Conservation (phyloP, 2,888 invertebrate species). For the Diplazon laetatorius region DNA sequence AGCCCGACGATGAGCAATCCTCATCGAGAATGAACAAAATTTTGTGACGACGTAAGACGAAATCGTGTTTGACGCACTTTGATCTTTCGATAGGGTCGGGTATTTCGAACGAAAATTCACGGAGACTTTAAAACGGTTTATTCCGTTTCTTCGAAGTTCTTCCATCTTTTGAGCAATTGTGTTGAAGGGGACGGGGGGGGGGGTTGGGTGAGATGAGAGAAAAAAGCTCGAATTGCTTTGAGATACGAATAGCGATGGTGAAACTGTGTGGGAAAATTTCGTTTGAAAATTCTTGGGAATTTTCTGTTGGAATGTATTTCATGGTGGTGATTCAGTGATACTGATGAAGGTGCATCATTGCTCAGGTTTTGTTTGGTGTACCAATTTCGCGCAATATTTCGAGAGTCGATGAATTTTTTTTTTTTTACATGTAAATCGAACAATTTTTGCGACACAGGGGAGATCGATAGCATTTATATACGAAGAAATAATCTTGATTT, state of each 20-base stretch:
- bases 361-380: conserved; percentile 8
- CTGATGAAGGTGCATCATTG: conserved; percentile 20
- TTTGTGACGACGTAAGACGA: not conserved
- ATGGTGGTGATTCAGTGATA: not conserved
- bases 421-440: too few species aligned
- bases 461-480: too few species aligned
- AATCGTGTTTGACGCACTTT: not conserved
- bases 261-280: not conserved
- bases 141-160: too few species aligned
- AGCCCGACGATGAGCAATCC: not conserved
- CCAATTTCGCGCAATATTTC: not conserved
- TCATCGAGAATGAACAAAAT: not conserved
- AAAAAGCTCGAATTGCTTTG: too few species aligned
- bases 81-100: not conserved
- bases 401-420: too few species aligned
- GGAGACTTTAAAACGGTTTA: too few species aligned
- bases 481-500: too few species aligned
- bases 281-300: not conserved
- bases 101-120: not conserved
- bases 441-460: too few species aligned
- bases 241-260: too few species aligned
- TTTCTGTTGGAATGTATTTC: not conserved
- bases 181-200: too few species aligned
- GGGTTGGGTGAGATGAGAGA: too few species aligned
- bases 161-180: too few species aligned